Base-by-base conservation (phyloP, 2,113 vertebrate species). In the Cyprinus carpio region DNA sequence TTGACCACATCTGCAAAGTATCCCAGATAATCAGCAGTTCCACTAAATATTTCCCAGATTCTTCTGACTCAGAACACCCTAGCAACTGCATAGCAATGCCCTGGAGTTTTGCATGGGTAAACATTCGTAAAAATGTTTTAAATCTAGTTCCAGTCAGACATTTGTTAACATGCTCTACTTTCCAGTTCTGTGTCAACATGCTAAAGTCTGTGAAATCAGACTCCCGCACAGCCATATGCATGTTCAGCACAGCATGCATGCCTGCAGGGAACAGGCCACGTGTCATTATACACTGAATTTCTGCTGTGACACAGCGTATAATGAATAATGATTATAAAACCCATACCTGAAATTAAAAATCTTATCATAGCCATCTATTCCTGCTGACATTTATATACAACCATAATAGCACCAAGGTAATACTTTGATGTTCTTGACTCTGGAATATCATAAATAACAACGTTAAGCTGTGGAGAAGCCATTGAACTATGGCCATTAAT, bases 311-410 rank as follows among this genome's bases (percentile, higher is more conserved):
- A 67, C 79, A 46, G 25, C 5, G 25, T 82, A 12, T 34, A 71
- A 82, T 82, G 43, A 82, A 82, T 82, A 46, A 82, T 0, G 46
- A 27, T 82, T 82, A 71, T 71, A 82, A 81, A 82, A 82, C 46
- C 12, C 80, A 69, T 34, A 69, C 62, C 80, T 71, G 62, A 71
- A 82, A 82, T 82, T 82, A 82, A 82, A 82, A 82, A 82, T 76
- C 64, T 72, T 58, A 87, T 87, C 51, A 78, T 58, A 86, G 69
- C 72, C 76, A 82, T 76, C 51, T 60, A 87, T 83, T 87, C 75
- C 9, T n/a, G 56, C 51, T 20, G 62, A 86, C 64, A 81, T 81
- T 46, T 64, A 71, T 82, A 82, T 82, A 82, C 65, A 82, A 69
- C 65, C 80, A 67, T 12, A n/a, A 82, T 27, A 12, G 65, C 81